Base-by-base conservation (phyloP, 2,888 invertebrate genomes). In the Limnephilus auricula region DNA sequence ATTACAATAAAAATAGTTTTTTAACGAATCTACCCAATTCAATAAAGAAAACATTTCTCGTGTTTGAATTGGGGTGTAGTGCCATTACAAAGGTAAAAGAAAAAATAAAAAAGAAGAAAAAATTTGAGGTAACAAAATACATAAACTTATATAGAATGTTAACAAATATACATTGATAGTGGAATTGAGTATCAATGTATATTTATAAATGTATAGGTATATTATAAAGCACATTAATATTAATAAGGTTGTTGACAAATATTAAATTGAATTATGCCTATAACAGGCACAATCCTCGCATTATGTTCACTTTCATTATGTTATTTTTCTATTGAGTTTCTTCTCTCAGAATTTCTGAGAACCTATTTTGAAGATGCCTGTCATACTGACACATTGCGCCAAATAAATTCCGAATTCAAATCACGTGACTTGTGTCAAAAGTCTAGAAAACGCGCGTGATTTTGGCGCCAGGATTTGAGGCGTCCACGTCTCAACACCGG, bases 401-500 rank as follows among this genome's bases (percentile, higher is more conserved):
- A 82, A 82, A 37, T 32, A 25, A 32, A 82, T 82, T 82, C 82
- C 15, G 25, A 82, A 82, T 82, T 82, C 82, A 82, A 34, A 82
- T 32, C 82, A 32, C 32, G 82, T 82, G 34, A 25, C 82, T 37
- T 82, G 32, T 82, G 82, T 82, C 82, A 82, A 82, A 82, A 18
- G 15, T 37, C 34, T 25, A 82, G 18, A 82, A 82, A 82, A 25
- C 9, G 25, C 34, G 34, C 34, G 82, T 82, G 82, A 82, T 32
- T 34, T 15, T 37, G 82, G 82, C 82, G 82, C 82, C 82, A 82
- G 18, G 82, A 32, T 32, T 25, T 32, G 32, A 82, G 34, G 34
- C 82, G 34, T 82, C 82, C 82, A 34, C 34, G 34, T 37, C 34
- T n/a, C 82, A 34, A 37, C 82, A 82, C 82, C 82, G 82, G 82